Conservation (phyloP, 2,113 vertebrate species). For the Semicossyphus pulcher region DNA sequence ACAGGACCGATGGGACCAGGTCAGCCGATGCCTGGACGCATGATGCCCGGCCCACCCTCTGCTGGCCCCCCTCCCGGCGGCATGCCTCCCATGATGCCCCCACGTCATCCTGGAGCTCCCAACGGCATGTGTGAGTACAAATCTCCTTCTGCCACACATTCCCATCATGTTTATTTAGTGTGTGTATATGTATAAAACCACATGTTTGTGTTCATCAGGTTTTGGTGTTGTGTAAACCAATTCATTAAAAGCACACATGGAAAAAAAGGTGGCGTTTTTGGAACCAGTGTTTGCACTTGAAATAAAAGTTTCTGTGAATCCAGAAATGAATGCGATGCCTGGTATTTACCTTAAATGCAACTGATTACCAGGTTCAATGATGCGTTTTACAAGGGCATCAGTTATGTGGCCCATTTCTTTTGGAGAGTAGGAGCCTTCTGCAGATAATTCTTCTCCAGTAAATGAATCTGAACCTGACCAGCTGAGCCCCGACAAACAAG, state of each 20-base stretch:
- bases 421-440: no score
- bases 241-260: neutral
- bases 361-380: no score
- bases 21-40: constrained; percentile 88
- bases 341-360: no score
- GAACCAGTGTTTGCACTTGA: neutral
- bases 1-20: constrained; percentile 90
- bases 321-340: no score
- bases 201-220: neutral
- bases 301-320: no score
- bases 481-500: no score
- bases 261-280: neutral
- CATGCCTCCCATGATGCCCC: constrained; percentile 89
- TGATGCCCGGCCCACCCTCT: constrained; percentile 83
- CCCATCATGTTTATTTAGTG: neutral
- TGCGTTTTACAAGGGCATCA: no score
- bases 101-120: constrained; percentile 89
- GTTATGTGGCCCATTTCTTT: no score
- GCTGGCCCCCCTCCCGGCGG: constrained; percentile 78
- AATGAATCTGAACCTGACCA: no score
- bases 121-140: constrained; percentile 95
- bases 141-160: neutral
- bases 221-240: neutral
- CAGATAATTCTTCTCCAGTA: no score
- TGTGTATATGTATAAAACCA: neutral